A percentile compares a stretch with the other conserved stretches of the same genome.
phyloP scores from a whole-genome alignment of 2,113 vertebrate genomes.

The Nesoenas mayeri region DNA sequence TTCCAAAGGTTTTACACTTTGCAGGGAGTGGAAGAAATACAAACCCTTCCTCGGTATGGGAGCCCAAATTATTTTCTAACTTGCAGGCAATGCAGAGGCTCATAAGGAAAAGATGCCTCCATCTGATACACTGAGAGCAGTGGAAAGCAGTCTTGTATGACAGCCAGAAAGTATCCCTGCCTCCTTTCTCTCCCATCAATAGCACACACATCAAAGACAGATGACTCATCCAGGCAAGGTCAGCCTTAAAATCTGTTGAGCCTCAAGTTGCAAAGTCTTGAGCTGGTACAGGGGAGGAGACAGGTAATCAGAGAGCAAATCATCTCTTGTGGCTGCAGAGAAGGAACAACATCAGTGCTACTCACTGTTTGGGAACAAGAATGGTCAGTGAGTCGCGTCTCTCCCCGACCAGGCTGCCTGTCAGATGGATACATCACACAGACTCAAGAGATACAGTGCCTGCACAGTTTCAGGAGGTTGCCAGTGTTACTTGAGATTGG shows the following conservation, averaged over 20 bases:
- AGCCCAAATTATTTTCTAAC: constrained; percentile 34
- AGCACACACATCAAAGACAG: not conserved
- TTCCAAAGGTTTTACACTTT: not conserved
- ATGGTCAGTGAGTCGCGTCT: not conserved
- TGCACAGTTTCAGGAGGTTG: not conserved
- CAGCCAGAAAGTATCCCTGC: not conserved
- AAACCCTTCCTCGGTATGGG: not conserved
- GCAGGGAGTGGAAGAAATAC: not conserved
- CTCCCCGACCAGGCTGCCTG: rapidly evolving
- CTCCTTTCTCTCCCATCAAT: not conserved
- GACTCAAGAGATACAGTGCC: not conserved
- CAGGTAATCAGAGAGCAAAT: not conserved
- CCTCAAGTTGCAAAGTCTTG: not conserved
- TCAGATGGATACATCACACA: not conserved
- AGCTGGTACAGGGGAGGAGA: not conserved
- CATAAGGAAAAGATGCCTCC: not conserved
- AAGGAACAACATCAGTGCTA: not conserved
- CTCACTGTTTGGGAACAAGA: not conserved
- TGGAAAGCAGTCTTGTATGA: not conserved
- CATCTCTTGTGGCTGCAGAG: not conserved
- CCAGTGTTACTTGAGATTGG: not conserved
- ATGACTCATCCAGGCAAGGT: not conserved
- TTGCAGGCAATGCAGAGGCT: not conserved
- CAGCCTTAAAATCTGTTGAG: not conserved
- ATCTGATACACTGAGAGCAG: not conserved